phyloP scores from a whole-genome alignment of 2,113 vertebrate genomes.

The Alethe diademata region DNA sequence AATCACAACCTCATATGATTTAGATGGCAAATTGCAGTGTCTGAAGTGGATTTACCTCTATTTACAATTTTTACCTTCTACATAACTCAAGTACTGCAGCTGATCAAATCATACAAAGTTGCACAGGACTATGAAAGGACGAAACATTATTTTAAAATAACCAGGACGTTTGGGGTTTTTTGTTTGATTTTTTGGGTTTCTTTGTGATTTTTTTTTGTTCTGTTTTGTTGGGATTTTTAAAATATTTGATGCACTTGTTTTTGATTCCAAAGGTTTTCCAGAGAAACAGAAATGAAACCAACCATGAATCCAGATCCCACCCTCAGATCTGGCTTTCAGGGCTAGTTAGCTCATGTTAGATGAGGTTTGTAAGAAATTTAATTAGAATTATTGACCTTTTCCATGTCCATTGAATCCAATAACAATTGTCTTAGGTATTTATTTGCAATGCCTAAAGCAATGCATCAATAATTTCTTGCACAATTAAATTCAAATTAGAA shows the following conservation, averaged over 20 bases:
- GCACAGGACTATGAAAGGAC: not conserved
- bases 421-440: not conserved
- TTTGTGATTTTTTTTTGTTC: not conserved
- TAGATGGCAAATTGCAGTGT: not conserved
- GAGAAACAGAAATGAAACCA: not conserved
- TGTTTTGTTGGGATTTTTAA: not conserved
- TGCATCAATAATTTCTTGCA: not conserved
- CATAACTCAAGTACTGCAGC: not conserved
- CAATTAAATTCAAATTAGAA: constrained; percentile 11
- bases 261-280: not conserved
- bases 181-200: not conserved
- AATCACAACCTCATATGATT: not conserved
- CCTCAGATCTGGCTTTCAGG: not conserved
- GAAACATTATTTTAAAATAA: not conserved
- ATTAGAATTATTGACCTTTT: constrained; percentile 27
- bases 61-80: not conserved
- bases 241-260: not conserved
- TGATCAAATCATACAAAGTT: not conserved
- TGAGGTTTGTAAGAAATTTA: not conserved
- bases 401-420: not conserved
- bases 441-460: not conserved
- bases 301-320: not conserved
- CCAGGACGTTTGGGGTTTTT: not conserved
- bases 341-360: not conserved
- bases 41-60: not conserved